A percentile compares a stretch with the other conserved stretches of the same genome.
Evolutionary conservation across 2,113 vertebrate species (phyloP).

Genomic region (Platichthys flesus): DNA sequence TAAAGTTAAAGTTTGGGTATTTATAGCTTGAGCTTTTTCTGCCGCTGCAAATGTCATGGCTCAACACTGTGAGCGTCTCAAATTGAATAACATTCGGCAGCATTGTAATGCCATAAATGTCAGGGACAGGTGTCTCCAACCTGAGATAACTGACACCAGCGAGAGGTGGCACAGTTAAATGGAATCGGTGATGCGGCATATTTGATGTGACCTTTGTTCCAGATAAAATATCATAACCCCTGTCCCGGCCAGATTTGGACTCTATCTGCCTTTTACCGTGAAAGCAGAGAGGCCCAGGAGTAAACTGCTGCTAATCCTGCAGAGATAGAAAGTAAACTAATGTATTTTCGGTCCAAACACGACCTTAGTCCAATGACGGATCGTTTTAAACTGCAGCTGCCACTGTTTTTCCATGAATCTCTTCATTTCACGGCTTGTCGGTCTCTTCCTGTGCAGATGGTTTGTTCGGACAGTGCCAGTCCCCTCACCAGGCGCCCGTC

Average conservation of each 20-base stretch:
- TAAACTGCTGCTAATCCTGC: neutral
- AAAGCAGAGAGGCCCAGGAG: no score
- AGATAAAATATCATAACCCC: no score
- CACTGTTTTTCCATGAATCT: neutral
- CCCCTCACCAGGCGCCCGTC: slow-evolving; percentile 80
- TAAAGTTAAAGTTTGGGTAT: no score
- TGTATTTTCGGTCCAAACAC: no score
- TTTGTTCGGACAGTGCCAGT: slow-evolving; percentile 92
- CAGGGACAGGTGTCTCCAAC: neutral
- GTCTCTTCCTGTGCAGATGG: slow-evolving; percentile 84
- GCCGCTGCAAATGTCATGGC: neutral
- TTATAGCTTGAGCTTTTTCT: no score
- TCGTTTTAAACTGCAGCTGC: no score
- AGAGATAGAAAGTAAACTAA: neutral
- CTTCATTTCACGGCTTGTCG: neutral
- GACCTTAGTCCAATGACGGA: no score
- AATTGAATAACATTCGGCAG: neutral
- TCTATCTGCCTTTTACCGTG: no score
- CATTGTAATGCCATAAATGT: neutral
- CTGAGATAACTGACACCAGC: neutral
- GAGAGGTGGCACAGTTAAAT: neutral
- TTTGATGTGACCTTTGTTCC: neutral
- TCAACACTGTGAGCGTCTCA: neutral
- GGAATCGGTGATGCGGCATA: neutral
- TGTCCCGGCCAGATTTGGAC: no score